Percentiles rank a stretch among this genome's conserved stretches.
These are phyloP conservation scores for Polydrusus cervinus DNA, from an alignment of 2,888 invertebrate genomes.

Conservation along the genomic window DNA sequence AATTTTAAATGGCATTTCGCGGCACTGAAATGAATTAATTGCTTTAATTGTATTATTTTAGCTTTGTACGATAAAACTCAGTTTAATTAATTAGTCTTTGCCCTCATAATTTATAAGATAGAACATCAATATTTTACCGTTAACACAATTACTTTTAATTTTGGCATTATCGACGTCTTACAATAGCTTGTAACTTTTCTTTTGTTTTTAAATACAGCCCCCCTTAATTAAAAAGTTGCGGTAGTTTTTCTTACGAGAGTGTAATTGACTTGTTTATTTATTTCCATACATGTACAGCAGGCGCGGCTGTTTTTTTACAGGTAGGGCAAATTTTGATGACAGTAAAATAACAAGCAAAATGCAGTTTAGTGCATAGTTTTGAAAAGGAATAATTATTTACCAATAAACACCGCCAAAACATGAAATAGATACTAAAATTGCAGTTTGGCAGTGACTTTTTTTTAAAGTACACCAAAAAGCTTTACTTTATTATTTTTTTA, in stretches of 20 bases:
- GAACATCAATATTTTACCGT: constrained; percentile 11
- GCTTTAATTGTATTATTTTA: constrained; percentile 14
- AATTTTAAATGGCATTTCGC: not conserved
- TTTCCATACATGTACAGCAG: too few species aligned
- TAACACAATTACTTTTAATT: constrained; percentile 9
- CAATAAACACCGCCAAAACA: too few species aligned
- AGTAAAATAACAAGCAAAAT: too few species aligned
- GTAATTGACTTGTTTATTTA: too few species aligned
- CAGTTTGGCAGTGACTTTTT: too few species aligned
- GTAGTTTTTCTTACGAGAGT: not conserved
- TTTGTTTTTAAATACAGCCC: not conserved
- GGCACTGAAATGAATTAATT: constrained; percentile 2
- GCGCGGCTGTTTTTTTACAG: too few species aligned
- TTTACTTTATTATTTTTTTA: too few species aligned
- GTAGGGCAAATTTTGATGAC: too few species aligned
- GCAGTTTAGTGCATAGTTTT: too few species aligned
- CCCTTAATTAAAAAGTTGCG: not conserved
- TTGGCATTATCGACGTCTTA: not conserved
- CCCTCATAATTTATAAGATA: not conserved
- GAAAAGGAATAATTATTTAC: too few species aligned
- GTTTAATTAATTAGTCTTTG: not conserved
- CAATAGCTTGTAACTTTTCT: not conserved
- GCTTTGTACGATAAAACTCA: not conserved
- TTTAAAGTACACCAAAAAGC: too few species aligned
- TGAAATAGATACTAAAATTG: too few species aligned